These are phyloP conservation scores for Bathynomus jamesi DNA, from an alignment of 1,140 invertebrate species.

Conservation along the genomic window DNA sequence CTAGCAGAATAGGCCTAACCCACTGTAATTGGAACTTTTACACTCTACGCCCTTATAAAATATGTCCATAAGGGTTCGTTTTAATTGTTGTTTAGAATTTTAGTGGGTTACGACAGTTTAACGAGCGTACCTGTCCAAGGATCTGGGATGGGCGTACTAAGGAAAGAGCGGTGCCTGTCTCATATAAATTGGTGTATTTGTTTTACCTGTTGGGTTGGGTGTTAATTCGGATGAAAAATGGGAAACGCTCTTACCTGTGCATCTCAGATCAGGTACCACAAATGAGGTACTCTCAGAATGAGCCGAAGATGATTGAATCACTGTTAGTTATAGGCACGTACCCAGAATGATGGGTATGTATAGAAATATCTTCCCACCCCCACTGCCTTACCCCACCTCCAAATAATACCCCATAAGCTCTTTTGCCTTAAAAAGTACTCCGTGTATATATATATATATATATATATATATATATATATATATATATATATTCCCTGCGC, in stretches of 20 bases:
- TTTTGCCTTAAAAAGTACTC: too few species aligned
- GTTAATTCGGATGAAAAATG: slow-evolving; percentile 35
- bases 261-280: slow-evolving; percentile 20
- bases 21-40: not conserved
- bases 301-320: not conserved
- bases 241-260: slow-evolving; percentile 20
- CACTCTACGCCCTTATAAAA: not conserved
- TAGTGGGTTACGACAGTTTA: not conserved
- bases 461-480: too few species aligned
- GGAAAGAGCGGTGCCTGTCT: slow-evolving; percentile 13
- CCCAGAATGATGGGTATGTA: too few species aligned
- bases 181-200: slow-evolving; percentile 30
- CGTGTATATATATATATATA: too few species aligned
- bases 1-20: not conserved
- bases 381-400: too few species aligned
- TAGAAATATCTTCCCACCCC: too few species aligned
- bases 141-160: not conserved
- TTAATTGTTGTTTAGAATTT: not conserved
- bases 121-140: not conserved
- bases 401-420: too few species aligned
- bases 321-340: too few species aligned
- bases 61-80: not conserved
- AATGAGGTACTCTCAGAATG: not conserved
- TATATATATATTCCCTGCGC: too few species aligned
- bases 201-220: slow-evolving; percentile 30